Conservation (phyloP, 2,113 vertebrate genomes). For the Nesoenas mayeri region DNA sequence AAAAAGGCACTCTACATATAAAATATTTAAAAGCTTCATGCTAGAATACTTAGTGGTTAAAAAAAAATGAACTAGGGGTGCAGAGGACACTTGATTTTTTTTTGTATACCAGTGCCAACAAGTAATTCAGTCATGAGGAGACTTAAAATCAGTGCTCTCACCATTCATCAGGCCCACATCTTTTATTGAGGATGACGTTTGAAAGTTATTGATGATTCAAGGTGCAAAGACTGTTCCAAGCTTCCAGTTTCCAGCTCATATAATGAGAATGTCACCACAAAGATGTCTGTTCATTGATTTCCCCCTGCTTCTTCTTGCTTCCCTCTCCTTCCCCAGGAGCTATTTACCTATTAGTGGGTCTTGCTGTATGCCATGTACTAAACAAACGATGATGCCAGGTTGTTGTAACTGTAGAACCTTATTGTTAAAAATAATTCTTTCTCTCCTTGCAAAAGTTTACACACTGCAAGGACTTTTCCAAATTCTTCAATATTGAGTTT, state of each 20-base stretch:
- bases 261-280: neutral
- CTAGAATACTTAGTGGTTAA: conserved; percentile 2
- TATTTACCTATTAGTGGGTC: neutral
- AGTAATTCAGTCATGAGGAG: neutral
- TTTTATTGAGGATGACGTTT: neutral
- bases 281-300: conserved; percentile 5
- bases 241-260: neutral
- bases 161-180: neutral
- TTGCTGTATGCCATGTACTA: neutral
- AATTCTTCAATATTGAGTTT: neutral
- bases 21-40: conserved; percentile 41
- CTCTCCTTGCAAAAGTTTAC: neutral
- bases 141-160: neutral
- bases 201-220: conserved; percentile 21
- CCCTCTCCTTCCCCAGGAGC: neutral
- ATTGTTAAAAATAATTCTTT: neutral
- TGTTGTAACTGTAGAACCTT: neutral
- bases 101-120: neutral
- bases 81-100: neutral
- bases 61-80: neutral
- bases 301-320: neutral
- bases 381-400: neutral
- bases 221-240: neutral
- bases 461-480: neutral
- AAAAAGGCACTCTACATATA: conserved; percentile 55